Percentiles rank a stretch among this genome's conserved stretches.
phyloP scores from a whole-genome alignment of 2,797 vertebrate genomes.

The Gastrophryne carolinensis region DNA sequence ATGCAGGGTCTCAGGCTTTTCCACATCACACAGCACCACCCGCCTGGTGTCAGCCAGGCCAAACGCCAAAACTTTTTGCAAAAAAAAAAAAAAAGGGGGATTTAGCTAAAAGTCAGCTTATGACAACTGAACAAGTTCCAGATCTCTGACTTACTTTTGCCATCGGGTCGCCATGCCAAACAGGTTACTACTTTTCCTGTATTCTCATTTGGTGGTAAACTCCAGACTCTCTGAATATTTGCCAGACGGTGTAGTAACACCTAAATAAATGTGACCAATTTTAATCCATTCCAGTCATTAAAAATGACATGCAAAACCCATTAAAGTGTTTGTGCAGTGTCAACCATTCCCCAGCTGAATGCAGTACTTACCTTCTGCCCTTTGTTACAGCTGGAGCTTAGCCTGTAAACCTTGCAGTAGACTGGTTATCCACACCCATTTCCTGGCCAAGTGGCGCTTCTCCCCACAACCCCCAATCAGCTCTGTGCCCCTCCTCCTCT shows the following conservation, averaged over 20 bases:
- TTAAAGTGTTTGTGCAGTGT: too few relatives aligned
- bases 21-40: conserved; percentile 92
- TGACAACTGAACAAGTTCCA: too few relatives aligned
- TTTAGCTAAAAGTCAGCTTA: too few relatives aligned
- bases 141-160: conserved; percentile 97
- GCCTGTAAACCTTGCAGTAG: not conserved
- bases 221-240: conserved; percentile 96
- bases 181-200: conserved; percentile 94
- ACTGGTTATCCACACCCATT: not conserved
- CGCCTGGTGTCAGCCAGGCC: conserved; percentile 89
- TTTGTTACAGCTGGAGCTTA: too few relatives aligned
- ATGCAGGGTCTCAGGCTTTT: conserved; percentile 95
- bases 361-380: too few relatives aligned
- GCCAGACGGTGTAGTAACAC: conserved; percentile 93
- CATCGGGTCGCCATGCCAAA: conserved; percentile 97
- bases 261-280: conserved; percentile 60
- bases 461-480: too few relatives aligned
- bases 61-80: conserved; percentile 86
- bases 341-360: too few relatives aligned
- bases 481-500: too few relatives aligned
- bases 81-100: too few relatives aligned
- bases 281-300: not conserved
- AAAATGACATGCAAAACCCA: too few relatives aligned
- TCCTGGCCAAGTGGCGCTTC: not conserved
- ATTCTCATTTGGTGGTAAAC: conserved; percentile 88